phyloP scores from a whole-genome alignment of 2,888 invertebrate species.

The Chouioia cunea region DNA sequence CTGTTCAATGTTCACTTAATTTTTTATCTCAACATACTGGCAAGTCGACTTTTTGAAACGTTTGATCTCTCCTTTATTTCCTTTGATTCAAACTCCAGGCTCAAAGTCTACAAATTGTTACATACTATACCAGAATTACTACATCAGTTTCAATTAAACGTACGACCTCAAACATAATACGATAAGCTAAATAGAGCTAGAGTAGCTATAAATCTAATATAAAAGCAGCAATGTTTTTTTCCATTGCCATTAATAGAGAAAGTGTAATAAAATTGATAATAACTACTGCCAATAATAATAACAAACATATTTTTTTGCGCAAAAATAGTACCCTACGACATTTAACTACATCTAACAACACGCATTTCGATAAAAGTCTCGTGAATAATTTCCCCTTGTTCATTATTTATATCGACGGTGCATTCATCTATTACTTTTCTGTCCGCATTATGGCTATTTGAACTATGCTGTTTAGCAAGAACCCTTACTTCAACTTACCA shows the following conservation, averaged over 20 bases:
- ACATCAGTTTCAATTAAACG: slow-evolving; percentile 21
- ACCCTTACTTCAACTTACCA: neutral
- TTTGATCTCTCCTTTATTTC: slow-evolving; percentile 9
- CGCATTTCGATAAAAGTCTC: neutral
- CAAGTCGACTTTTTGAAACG: slow-evolving; percentile 7
- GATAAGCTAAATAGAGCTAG: too few species aligned
- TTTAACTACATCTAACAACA: neutral
- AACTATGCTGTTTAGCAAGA: slow-evolving; percentile 9
- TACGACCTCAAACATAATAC: neutral
- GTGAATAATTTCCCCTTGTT: slow-evolving; percentile 24
- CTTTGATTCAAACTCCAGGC: neutral
- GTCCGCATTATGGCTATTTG: neutral
- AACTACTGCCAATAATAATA: slow-evolving; percentile 1
- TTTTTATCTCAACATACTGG: neutral
- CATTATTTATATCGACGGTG: slow-evolving; percentile 13
- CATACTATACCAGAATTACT: neutral
- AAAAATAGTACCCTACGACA: neutral
- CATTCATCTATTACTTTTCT: slow-evolving; percentile 4
- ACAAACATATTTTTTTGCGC: neutral
- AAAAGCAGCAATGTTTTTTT: neutral
- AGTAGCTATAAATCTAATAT: slow-evolving; percentile 3
- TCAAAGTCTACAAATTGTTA: neutral
- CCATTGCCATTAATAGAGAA: too few species aligned
- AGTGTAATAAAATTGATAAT: too few species aligned
- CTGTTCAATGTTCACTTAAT: neutral